Percentiles rank a stretch among this genome's conserved stretches.
These are phyloP conservation scores for Chaenogobius annularis DNA, from an alignment of 2,113 vertebrate species.

Conservation along the genomic window DNA sequence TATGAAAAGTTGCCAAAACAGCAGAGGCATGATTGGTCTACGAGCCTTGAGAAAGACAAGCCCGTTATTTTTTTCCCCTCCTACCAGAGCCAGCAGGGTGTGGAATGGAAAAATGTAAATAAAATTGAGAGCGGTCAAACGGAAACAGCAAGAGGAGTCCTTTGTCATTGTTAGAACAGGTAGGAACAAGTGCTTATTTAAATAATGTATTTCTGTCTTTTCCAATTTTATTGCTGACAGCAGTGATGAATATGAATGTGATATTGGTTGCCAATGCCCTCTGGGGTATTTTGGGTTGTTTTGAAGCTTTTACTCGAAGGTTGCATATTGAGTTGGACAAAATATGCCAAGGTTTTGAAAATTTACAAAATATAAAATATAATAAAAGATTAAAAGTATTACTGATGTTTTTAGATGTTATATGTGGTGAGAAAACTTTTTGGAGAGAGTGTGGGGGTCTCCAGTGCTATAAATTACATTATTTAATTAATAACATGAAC, in stretches of 20 bases:
- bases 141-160: background rate
- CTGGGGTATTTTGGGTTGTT: background rate
- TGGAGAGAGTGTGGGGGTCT: too few relatives aligned
- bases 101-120: constrained; percentile 11
- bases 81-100: constrained; percentile 6
- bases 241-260: constrained; percentile 10
- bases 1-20: constrained; percentile 49
- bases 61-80: background rate
- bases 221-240: constrained; percentile 8
- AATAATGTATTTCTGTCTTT: constrained; percentile 10
- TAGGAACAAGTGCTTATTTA: constrained; percentile 10
- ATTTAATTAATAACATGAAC: too few relatives aligned
- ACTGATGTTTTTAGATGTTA: too few relatives aligned
- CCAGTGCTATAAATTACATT: too few relatives aligned
- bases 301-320: constrained; percentile 5
- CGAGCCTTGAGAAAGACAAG: constrained; percentile 40
- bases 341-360: background rate
- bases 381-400: background rate
- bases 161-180: constrained; percentile 10
- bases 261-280: constrained; percentile 8
- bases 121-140: constrained; percentile 11
- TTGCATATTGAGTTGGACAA: background rate
- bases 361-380: background rate
- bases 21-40: constrained; percentile 31
- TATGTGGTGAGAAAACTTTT: too few relatives aligned